Conservation (phyloP, 2,797 vertebrate species). For the Cynodonichthys magdalenae region DNA sequence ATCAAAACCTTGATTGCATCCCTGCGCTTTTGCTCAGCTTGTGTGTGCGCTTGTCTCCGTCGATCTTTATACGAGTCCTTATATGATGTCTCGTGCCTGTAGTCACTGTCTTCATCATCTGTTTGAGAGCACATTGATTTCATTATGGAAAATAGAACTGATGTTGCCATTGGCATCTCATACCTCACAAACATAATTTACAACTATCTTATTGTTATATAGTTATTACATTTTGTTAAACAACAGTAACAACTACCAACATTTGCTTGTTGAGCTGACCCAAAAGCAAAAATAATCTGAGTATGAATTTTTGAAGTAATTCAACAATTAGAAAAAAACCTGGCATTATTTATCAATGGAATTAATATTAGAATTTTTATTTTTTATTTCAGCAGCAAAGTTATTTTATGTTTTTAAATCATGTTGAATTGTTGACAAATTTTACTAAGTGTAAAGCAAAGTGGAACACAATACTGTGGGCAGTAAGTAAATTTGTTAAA, state of each 20-base stretch:
- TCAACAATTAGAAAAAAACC: neutral
- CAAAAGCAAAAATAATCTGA: neutral
- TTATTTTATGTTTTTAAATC: slow-evolving; percentile 8
- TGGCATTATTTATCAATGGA: neutral
- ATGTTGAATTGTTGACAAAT: slow-evolving; percentile 11
- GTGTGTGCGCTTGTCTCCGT: slow-evolving; percentile 91
- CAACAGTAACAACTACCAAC: no score
- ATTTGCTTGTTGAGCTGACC: no score
- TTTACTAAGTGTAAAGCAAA: slow-evolving; percentile 7
- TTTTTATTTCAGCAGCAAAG: neutral
- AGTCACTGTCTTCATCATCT: slow-evolving; percentile 99
- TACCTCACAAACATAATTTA: neutral
- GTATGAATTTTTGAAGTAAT: neutral
- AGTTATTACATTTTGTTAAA: neutral
- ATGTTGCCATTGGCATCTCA: neutral
- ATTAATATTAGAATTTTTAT: neutral
- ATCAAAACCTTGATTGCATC: slow-evolving; percentile 92
- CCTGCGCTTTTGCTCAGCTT: slow-evolving; percentile 94
- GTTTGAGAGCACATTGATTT: slow-evolving; percentile 8
- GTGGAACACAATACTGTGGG: neutral
- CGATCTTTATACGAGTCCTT: slow-evolving; percentile 94
- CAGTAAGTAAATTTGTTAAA: neutral
- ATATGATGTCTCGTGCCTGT: slow-evolving; percentile 88
- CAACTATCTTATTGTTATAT: neutral
- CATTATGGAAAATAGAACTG: neutral